Evolutionary conservation across 2,888 invertebrate species (phyloP), one percentile per base, ranked within the genome.

Genomic region (Theretra japonica): DNA sequence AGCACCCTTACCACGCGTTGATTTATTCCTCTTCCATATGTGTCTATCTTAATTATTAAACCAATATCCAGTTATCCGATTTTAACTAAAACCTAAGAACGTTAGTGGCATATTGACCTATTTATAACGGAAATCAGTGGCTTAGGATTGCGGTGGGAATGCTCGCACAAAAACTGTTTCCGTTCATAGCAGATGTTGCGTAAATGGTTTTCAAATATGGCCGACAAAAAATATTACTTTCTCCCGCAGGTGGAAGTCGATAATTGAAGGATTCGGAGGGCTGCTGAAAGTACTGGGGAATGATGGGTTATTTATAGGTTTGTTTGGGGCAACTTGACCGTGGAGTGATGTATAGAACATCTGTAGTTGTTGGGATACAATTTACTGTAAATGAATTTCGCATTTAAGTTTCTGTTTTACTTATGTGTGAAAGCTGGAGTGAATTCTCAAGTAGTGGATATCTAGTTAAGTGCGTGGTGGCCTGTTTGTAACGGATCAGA

Each of bases 51-150:
- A n/a, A n/a, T n/a, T n/a, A n/a, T n/a, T n/a, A 23, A 17, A 65
- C 23, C 41, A 23, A 23, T 48, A 50, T 65, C 17, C 23, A 73
- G 56, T 25, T 41, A 65, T 75, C 72, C 33, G 28, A 28, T 50
- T 57, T 21, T 41, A 8, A 58, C 28, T 30, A 68, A 50, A 65
- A 72, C 53, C 33, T 60, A 60, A 30, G 60, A 48, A 57, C 77
- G 81, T 83, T 81, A 73, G 11, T 50, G 86, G 86, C 88, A 85
- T 86, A 85, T 86, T 91, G 90, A 92, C 90, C 90, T 87, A 90
- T 85, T 87, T 90, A 81, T 85, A 91, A 88, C 92, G 93, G 93
- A 93, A 89, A 90, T 88, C 87, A 82, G 82, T 80, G 84, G 79
- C 80, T 79, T 80, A 80, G 82, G 82, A 82, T 87, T 86, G 87